Evolutionary conservation across 1,140 invertebrate species (phyloP), one percentile per base, ranked within the genome.

Genomic region (Pseudomyrmex concolor): DNA sequence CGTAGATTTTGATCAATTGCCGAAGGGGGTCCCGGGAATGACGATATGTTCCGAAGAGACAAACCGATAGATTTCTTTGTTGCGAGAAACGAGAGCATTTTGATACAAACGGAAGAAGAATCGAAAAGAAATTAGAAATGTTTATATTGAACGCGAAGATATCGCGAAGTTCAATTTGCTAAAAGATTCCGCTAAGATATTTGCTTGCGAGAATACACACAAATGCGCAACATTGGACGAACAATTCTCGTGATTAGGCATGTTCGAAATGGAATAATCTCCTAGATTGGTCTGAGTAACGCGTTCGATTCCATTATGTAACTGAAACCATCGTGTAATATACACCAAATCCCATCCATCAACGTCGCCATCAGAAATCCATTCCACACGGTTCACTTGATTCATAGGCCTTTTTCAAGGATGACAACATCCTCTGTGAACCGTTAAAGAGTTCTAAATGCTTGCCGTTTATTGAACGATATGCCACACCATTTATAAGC

Each of bases 291-390:
- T 67, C 1, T 59, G 50, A 34, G 54, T 57, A 76, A 50, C 43
- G 67, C 17, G 10, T 22, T 80, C 51, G 34, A 77, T 13, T 51
- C 43, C 66, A 71, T 71, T 55, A 45, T 59, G 66, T 71, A 80
- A 80, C 76, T 71, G 54, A 12, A 80, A 50, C 76, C 64, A 25
- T 34, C 66, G 54, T 71, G 66, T 80, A 80, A 80, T 71, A 34
- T 34, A 80, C 66, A 71, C 15, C 54, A 60, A 50, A 59, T 70
- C 76, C 76, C 80, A 87, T 87, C 83, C 68, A 87, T 87, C 86
- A 87, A 87, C 68, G 85, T 87, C 86, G 72, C 82, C 80, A 77
- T 51, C 85, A 87, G 86, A 84, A 84, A 87, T 73, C 57, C 66
- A 51, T 62, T 77, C 51, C 51, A 25, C 34, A 71, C 48, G 64